phyloP scores from a whole-genome alignment of 2,797 vertebrate species.

The Lepilemur septentrionalis region DNA sequence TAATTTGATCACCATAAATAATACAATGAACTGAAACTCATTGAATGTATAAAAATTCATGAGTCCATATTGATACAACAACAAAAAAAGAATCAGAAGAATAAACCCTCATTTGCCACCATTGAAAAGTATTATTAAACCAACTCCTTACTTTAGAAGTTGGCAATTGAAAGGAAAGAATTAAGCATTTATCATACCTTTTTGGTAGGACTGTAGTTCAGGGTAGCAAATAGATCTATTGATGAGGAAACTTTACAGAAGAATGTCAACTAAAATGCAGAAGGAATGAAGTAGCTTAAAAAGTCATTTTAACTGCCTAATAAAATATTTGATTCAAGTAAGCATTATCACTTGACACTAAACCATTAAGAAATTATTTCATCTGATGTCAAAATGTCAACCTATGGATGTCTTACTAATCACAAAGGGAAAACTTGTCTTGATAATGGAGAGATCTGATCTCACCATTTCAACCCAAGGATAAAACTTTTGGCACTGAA shows the following conservation, averaged over 20 bases:
- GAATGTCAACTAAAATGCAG: background rate
- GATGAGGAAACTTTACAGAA: background rate
- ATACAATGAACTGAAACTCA: background rate
- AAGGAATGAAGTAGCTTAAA: background rate
- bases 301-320: background rate
- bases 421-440: background rate
- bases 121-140: background rate
- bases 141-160: background rate
- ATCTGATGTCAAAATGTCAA: background rate
- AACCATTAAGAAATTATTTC: constrained; percentile 5
- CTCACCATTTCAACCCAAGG: too few relatives aligned
- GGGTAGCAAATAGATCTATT: background rate
- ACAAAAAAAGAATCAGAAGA: background rate
- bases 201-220: background rate
- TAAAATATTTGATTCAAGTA: background rate
- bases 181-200: background rate
- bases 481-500: background rate
- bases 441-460: background rate
- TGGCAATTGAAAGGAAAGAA: background rate
- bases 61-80: background rate
- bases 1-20: background rate
- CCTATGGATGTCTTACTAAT: background rate
- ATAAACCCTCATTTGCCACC: background rate
- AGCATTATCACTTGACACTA: background rate
- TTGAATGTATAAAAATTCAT: background rate